These are phyloP conservation scores for Thalassaphorura encarpata DNA, from an alignment of 1,140 invertebrate genomes.

Conservation along the genomic window DNA sequence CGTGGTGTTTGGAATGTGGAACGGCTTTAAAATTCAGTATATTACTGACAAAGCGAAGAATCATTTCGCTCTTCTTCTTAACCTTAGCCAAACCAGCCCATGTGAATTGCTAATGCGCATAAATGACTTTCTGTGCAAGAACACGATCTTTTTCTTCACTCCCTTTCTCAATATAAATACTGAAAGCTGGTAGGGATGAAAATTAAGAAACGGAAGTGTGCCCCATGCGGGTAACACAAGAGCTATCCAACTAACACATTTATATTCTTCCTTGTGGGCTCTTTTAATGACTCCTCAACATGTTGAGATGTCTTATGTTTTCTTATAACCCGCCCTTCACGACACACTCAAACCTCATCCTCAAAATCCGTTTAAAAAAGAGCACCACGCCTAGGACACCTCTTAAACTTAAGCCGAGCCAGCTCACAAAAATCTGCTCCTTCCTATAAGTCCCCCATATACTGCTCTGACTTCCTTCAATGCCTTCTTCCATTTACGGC, in stretches of 20 bases:
- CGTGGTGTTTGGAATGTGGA: background rate
- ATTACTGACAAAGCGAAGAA: background rate
- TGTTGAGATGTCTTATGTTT: background rate
- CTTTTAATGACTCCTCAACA: too few species aligned
- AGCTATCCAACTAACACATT: too few species aligned
- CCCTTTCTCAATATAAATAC: too few species aligned
- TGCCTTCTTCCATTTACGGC: constrained; percentile 16
- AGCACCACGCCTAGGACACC: background rate
- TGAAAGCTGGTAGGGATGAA: too few species aligned
- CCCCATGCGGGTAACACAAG: too few species aligned
- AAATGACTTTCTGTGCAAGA: too few species aligned
- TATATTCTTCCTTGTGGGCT: too few species aligned
- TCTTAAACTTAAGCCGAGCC: background rate
- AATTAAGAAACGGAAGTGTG: background rate
- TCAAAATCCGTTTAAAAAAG: background rate
- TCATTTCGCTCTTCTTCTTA: background rate
- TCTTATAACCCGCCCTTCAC: background rate
- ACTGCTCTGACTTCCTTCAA: background rate
- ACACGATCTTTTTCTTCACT: too few species aligned
- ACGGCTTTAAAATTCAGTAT: constrained; percentile 1
- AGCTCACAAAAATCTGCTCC: background rate
- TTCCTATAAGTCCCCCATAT: background rate
- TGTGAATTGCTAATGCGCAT: too few species aligned
- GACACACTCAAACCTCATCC: background rate
- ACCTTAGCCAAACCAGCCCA: background rate